A percentile compares a stretch with the other conserved stretches of the same genome.
phyloP scores from a whole-genome alignment of 2,797 vertebrate genomes.

The Lepus oiostolus region DNA sequence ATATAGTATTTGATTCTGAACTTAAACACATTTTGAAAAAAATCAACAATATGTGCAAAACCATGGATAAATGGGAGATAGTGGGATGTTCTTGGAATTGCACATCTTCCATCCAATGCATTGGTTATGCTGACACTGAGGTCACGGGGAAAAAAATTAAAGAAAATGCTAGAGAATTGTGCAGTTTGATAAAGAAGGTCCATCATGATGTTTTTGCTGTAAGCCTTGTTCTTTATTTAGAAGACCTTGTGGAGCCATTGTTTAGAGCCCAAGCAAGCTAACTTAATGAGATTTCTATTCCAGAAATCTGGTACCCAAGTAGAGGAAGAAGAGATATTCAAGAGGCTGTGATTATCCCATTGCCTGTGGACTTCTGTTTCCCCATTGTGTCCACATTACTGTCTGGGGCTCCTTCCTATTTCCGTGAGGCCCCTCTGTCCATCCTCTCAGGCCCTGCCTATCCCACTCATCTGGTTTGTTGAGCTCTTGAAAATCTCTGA shows the following conservation, averaged over 20 bases:
- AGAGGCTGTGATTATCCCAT: neutral
- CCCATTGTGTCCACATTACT: neutral
- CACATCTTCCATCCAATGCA: neutral
- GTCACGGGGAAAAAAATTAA: neutral
- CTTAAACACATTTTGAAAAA: neutral
- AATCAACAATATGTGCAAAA: neutral
- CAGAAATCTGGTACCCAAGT: neutral
- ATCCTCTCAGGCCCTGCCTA: too few relatives aligned
- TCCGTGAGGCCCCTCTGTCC: neutral
- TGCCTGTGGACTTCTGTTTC: neutral
- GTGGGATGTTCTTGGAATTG: neutral
- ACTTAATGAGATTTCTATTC: constrained; percentile 43
- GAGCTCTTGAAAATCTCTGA: neutral
- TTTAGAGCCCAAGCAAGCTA: neutral
- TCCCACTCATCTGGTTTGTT: neutral
- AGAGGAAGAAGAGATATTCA: neutral
- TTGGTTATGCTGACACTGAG: neutral
- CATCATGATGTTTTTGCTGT: neutral
- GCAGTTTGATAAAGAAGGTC: neutral
- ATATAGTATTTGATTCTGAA: neutral
- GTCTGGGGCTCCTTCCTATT: neutral
- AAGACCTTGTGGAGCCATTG: neutral
- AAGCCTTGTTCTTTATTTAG: neutral
- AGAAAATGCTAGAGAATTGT: neutral
- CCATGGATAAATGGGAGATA: neutral